Percentiles rank a stretch among this genome's conserved stretches.
Evolutionary conservation across 2,888 invertebrate species (phyloP).

Genomic region (Chrysotoxum bicinctum): DNA sequence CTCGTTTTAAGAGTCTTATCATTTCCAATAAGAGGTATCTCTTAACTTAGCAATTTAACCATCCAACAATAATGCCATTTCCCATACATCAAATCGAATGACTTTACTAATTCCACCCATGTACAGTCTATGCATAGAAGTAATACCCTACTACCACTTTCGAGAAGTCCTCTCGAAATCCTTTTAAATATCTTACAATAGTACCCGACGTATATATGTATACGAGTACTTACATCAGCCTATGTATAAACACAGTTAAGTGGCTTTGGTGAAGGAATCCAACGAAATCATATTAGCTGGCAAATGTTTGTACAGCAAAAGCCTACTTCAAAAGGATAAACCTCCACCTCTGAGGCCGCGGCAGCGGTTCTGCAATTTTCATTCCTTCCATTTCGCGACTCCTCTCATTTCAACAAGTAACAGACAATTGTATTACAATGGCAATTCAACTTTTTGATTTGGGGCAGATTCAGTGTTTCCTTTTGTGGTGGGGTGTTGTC

Average conservation of each 20-base stretch:
- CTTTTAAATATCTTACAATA: slow-evolving; percentile 39
- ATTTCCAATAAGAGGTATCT: neutral
- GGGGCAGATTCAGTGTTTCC: neutral
- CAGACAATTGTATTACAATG: slow-evolving; percentile 43
- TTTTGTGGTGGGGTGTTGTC: slow-evolving; percentile 28
- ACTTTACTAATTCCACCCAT: neutral
- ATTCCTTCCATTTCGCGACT: neutral
- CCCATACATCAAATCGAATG: slow-evolving; percentile 32
- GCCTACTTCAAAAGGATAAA: slow-evolving; percentile 45
- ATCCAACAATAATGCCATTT: slow-evolving; percentile 2
- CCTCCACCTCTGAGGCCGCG: neutral
- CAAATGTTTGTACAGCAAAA: slow-evolving; percentile 55
- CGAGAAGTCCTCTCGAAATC: slow-evolving; percentile 29
- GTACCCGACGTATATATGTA: neutral
- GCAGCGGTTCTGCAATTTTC: slow-evolving; percentile 23
- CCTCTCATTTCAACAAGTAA: neutral
- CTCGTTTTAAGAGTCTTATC: neutral
- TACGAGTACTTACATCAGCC: neutral
- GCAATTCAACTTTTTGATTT: slow-evolving; percentile 43
- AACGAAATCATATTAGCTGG: slow-evolving; percentile 56
- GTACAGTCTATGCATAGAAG: neutral
- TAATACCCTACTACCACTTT: slow-evolving; percentile 9
- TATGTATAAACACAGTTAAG: slow-evolving; percentile 37
- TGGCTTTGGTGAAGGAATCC: slow-evolving; percentile 32
- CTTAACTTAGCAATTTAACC: slow-evolving; percentile 26